Percentiles rank a stretch among this genome's conserved stretches.
These are phyloP conservation scores for Sinhomidia bicolor DNA, from an alignment of 2,888 invertebrate genomes.

Conservation along the genomic window DNA sequence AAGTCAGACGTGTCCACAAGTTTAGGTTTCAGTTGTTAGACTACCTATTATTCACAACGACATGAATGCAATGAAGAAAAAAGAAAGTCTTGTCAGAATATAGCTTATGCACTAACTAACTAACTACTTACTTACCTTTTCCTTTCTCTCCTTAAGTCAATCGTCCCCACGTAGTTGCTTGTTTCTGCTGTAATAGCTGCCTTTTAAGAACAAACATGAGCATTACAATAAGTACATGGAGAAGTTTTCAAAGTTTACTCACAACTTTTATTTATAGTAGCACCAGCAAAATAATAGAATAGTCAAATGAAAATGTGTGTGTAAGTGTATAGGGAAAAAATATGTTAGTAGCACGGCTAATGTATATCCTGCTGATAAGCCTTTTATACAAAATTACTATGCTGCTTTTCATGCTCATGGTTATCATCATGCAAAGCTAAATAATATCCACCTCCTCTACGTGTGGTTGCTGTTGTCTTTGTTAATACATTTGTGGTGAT, in stretches of 20 bases:
- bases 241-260: slow-evolving; percentile 11
- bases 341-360: too few species aligned
- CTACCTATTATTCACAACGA: background rate
- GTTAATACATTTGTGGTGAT: background rate
- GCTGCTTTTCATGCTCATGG: background rate
- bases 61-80: background rate
- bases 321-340: too few species aligned
- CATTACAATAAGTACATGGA: background rate
- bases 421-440: background rate
- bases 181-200: too few species aligned
- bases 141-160: background rate
- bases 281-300: background rate
- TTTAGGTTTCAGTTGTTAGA: background rate
- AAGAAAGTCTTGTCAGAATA: slow-evolving; percentile 15
- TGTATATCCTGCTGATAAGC: too few species aligned
- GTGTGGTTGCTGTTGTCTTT: background rate
- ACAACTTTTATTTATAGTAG: background rate
- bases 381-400: background rate
- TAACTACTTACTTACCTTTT: too few species aligned
- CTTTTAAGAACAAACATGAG: background rate
- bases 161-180: background rate
- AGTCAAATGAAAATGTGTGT: too few species aligned
- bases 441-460: background rate
- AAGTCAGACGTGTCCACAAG: background rate
- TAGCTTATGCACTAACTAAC: background rate